A percentile compares a stretch with the other conserved stretches of the same genome.
Conservation (phyloP, 2,888 invertebrate genomes). For the Pollenia amentaria region DNA sequence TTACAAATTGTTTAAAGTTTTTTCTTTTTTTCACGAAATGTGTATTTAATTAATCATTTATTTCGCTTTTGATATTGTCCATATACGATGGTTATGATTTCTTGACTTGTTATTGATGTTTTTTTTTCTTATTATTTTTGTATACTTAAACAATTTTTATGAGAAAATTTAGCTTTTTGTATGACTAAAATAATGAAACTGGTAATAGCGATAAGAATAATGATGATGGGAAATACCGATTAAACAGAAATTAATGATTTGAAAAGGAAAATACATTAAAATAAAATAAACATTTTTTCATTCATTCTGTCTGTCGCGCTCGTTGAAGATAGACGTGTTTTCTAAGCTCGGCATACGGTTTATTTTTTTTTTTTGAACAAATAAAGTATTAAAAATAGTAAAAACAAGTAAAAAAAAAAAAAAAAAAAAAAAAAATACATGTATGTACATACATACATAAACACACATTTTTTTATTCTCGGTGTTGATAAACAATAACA, state of each 20-base stretch:
- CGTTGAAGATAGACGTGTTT: no score
- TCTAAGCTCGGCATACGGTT: no score
- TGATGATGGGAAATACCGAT: constrained; percentile 9
- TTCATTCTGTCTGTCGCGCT: no score
- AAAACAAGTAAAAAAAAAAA: no score
- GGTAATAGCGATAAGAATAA: background rate
- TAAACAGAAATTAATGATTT: constrained; percentile 17
- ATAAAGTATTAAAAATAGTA: no score
- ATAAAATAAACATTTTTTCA: background rate
- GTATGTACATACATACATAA: no score
- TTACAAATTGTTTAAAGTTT: background rate
- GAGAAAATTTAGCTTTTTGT: background rate
- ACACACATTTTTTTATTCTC: no score
- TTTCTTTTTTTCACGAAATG: background rate
- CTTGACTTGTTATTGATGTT: constrained; percentile 27
- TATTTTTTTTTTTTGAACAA: no score
- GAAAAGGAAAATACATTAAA: background rate
- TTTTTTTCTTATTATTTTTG: background rate
- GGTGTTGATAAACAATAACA: no score
- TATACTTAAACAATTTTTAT: constrained; percentile 1
- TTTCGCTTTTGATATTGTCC: constrained; percentile 14
- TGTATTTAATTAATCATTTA: constrained; percentile 47
- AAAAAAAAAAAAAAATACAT: no score
- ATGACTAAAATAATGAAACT: constrained; percentile 7
- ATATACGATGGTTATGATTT: constrained; percentile 38